Percentiles rank a stretch among this genome's conserved stretches.
These are phyloP conservation scores for Erebia epiphron DNA, from an alignment of 2,888 invertebrate genomes.

Conservation along the genomic window DNA sequence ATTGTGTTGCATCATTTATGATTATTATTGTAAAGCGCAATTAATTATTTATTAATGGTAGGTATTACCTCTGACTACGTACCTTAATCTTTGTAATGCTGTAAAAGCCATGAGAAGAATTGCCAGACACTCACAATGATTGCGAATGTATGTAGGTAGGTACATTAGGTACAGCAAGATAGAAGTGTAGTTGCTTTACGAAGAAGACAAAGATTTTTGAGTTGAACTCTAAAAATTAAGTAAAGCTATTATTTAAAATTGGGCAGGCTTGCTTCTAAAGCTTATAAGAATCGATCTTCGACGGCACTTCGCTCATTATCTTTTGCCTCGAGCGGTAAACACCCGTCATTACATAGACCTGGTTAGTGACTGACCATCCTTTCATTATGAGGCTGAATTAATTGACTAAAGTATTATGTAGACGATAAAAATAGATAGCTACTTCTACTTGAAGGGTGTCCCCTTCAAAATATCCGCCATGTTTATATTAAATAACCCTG, in stretches of 20 bases:
- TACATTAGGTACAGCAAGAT: too few relatives aligned
- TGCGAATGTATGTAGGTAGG: too few relatives aligned
- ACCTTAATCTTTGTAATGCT: too few relatives aligned
- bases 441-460: neutral
- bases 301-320: conserved; percentile 34
- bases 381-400: conserved; percentile 14
- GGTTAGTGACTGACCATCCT: conserved; percentile 20
- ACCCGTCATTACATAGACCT: conserved; percentile 27
- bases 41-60: too few relatives aligned
- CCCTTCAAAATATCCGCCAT: neutral
- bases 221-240: conserved; percentile 33
- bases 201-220: neutral
- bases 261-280: conserved; percentile 33
- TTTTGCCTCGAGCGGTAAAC: conserved; percentile 27
- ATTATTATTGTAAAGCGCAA: too few relatives aligned
- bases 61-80: too few relatives aligned
- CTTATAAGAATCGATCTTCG: conserved; percentile 34
- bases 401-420: conserved; percentile 6
- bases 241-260: conserved; percentile 38
- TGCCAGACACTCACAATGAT: too few relatives aligned
- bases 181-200: neutral
- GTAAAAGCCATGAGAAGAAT: too few relatives aligned
- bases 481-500: too few relatives aligned
- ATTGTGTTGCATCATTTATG: too few relatives aligned
- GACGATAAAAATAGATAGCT: neutral